Evolutionary conservation across 2,888 invertebrate species (phyloP), one percentile per base, ranked within the genome.

Genomic region (Cacoxenus indagator): DNA sequence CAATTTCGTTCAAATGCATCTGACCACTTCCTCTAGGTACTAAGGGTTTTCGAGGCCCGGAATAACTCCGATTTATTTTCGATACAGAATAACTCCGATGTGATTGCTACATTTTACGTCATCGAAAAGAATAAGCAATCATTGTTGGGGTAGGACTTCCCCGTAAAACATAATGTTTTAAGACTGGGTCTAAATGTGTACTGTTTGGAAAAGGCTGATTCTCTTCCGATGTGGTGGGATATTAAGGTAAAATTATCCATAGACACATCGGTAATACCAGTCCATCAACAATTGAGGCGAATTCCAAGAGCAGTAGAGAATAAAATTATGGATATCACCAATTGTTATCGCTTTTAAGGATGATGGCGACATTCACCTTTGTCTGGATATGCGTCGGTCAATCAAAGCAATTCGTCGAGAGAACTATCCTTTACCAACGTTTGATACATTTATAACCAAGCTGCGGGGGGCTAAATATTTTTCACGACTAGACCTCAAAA

Each of bases 61-160:
- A n/a, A n/a, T n/a, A n/a, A n/a, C n/a, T n/a, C n/a, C n/a, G n/a
- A n/a, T n/a, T n/a, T n/a, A n/a, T n/a, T n/a, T n/a, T 46, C 43
- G 37, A 43, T 29, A 37, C 46, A 19, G 24, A 17, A 8, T 11
- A 64, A 67, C 27, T 37, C 62, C 14, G 51, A 67, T n/a, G 19
- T 26, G 17, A 67, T 67, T 27, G 67, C 64, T 54, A 51, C 64
- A 9, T 68, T 68, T 68, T 68, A 54, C 29, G 51, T 68, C 27
- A 68, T 68, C 37, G 19, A 68, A 67, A 64, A 67, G 14, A 46
- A 26, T 24, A 27, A 6, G 9, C 55, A 55, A n/a, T 55, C 55
- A 55, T 9, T 55, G 14, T 8, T 55, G 29, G 26, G 55, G 1
- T 1, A 14, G 8, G 55, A 55, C 29, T 19, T 26, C 4, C 22